A percentile compares a stretch with the other conserved stretches of the same genome.
Conservation (phyloP, 2,797 vertebrate species). For the Danio jaintianensis region DNA sequence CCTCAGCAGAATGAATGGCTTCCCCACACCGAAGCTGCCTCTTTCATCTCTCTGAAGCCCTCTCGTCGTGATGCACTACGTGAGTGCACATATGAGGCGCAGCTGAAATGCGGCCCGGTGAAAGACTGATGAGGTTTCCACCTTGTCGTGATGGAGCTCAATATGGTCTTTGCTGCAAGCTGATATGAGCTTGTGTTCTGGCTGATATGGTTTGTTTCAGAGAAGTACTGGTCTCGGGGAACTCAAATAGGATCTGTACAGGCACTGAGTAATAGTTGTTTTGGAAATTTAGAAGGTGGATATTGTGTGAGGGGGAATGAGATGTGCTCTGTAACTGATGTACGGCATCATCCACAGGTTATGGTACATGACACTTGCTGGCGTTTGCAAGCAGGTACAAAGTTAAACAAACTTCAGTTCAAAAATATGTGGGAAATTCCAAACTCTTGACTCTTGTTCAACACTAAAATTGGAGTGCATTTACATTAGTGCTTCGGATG, state of each 20-base stretch:
- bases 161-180: constrained; percentile 38
- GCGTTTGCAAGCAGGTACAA: neutral
- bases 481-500: too few relatives aligned
- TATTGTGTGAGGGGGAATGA: neutral
- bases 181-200: constrained; percentile 32
- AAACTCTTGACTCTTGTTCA: too few relatives aligned
- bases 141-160: constrained; percentile 27
- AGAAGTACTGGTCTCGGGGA: constrained; percentile 5
- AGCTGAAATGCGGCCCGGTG: constrained; percentile 32
- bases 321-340: neutral
- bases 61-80: constrained; percentile 52
- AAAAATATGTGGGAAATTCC: too few relatives aligned
- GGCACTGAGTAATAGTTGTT: constrained; percentile 35
- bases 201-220: constrained; percentile 38
- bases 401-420: too few relatives aligned
- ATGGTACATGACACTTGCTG: neutral
- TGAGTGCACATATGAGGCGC: constrained; percentile 56
- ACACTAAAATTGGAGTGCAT: too few relatives aligned
- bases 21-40: constrained; percentile 59
- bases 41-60: constrained; percentile 59
- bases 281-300: constrained; percentile 5
- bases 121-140: constrained; percentile 37
- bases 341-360: neutral
- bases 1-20: constrained; percentile 72
- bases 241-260: constrained; percentile 19